Conservation (phyloP, 2,888 invertebrate species). For the Myopa testacea region DNA sequence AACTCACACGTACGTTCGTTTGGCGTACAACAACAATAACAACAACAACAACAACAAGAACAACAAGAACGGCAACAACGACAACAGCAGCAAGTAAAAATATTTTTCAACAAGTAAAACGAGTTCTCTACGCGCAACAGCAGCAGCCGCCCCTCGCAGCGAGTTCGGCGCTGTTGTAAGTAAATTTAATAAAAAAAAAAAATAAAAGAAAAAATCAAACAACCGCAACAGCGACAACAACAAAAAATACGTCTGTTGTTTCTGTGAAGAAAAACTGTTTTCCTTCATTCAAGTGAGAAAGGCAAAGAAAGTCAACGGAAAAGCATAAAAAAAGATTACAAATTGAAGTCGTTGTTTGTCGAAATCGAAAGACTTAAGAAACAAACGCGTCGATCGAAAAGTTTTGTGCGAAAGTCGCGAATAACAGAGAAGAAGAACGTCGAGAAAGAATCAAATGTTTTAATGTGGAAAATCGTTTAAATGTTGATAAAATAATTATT, state of each 20-base stretch:
- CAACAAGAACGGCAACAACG: slow-evolving; percentile 45
- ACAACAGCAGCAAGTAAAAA: slow-evolving; percentile 54
- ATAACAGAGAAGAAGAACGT: background rate
- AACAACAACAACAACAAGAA: slow-evolving; percentile 51
- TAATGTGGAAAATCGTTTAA: background rate
- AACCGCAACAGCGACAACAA: background rate
- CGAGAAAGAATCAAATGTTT: background rate
- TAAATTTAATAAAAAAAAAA: slow-evolving; percentile 22
- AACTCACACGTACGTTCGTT: slow-evolving; percentile 35
- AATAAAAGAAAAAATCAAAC: slow-evolving; percentile 7
- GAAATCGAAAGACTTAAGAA: slow-evolving; percentile 55
- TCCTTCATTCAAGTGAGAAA: background rate
- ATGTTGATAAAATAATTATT: background rate
- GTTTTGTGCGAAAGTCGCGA: background rate
- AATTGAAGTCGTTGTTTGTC: background rate
- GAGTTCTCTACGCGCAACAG: slow-evolving; percentile 61
- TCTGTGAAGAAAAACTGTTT: background rate
- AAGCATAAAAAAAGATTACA: background rate
- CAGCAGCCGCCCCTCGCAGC: slow-evolving; percentile 34
- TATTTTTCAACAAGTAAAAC: slow-evolving; percentile 68
- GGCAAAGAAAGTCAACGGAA: background rate
- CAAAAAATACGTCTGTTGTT: background rate
- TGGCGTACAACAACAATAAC: slow-evolving; percentile 12
- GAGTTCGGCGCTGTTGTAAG: slow-evolving; percentile 28
- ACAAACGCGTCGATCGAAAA: slow-evolving; percentile 49